Base-by-base conservation (phyloP, 2,797 vertebrate species). In the Lacerta bilineata region DNA sequence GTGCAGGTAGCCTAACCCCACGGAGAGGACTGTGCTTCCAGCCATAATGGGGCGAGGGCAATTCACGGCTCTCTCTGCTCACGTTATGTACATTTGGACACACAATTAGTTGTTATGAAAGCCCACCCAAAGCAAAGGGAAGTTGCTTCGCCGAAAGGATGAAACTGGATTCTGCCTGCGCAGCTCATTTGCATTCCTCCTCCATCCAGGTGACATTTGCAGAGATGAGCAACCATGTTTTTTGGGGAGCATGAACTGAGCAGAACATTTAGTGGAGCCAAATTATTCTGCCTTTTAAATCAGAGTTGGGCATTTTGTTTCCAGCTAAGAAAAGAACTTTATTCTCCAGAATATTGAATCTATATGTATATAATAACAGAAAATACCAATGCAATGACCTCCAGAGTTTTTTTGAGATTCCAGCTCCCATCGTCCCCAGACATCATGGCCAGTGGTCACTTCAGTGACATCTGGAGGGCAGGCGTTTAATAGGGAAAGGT, bases 171-270 rank as follows among this genome's bases (percentile, higher is more conserved):
- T 64, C 59, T 43, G 4, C 18, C 29, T 55, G 29, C 11, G 33
- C 1, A 27, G 4, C 18, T 81, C 79, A 81, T 81, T 41, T 81
- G 79, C 36, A 81, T 81, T 64, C 79, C 36, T 61, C 33, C 18
- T 81, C 33, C 64, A 36, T 25, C 50, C n/a, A 25, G 20, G 8
- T 64, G 33, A 61, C 23, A 64, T 61, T 61, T 80, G 79, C 61
- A 41, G 64, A 81, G 55, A 80, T 39, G 79, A 80, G 39, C n/a
- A 80, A 39, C 23, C 23, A 41, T 36, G 78, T 64, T 81, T 80
- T 27, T 64, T 20, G 64, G 59, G 39, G 23, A 39, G 33, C 50
- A 15, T 4, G 55, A 33, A 81, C 23, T 1, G 79, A 81, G 36
- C 33, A 61, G 55, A 80, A 81, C 79, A 39, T 64, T 39, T 81